Conservation (phyloP, 2,797 vertebrate species). For the Stomatorhinus walkeri region DNA sequence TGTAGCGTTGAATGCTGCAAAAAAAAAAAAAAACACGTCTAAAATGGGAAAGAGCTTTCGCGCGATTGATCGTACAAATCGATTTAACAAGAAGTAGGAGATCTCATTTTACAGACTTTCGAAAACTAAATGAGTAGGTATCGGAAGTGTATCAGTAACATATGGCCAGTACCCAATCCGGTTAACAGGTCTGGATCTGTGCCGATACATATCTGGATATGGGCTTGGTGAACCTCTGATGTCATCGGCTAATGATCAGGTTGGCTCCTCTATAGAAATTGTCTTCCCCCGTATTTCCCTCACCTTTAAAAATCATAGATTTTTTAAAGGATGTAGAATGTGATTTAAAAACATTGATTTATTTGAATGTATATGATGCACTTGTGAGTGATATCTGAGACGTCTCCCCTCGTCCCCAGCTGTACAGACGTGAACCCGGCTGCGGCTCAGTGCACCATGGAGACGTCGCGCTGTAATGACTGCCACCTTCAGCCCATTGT, state of each 20-base stretch:
- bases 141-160: not conserved
- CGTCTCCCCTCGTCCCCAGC: constrained; percentile 44
- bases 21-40: not conserved
- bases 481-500: constrained; percentile 74
- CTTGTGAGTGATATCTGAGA: not conserved
- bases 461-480: constrained; percentile 69
- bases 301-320: not conserved
- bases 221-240: not conserved
- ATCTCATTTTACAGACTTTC: not conserved
- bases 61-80: not conserved
- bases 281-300: not conserved
- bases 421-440: constrained; percentile 83
- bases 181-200: not conserved
- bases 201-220: not conserved
- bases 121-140: not conserved
- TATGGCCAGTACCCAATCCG: not conserved
- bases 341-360: not conserved
- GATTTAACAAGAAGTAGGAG: not conserved
- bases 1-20: not conserved
- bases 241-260: not conserved
- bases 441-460: constrained; percentile 73
- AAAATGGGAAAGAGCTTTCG: not conserved
- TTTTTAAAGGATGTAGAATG: not conserved
- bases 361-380: not conserved
- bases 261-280: not conserved